These are phyloP conservation scores for Synodontis membranacea DNA, from an alignment of 2,113 vertebrate genomes.

Conservation along the genomic window DNA sequence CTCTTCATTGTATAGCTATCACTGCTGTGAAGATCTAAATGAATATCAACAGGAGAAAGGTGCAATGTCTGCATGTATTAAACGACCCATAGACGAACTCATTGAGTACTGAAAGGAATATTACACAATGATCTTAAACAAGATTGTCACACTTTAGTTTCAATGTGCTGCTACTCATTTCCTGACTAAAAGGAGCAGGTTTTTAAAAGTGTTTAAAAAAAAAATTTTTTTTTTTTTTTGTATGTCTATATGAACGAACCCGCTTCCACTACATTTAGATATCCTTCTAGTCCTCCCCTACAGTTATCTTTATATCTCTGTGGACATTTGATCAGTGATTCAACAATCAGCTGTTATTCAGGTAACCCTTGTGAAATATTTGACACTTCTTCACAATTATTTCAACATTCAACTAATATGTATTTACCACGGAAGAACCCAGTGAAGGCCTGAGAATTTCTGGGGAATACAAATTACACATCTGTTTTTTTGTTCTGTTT, in stretches of 20 bases:
- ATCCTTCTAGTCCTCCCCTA: not conserved
- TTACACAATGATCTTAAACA: not conserved
- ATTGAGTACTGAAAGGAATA: constrained; percentile 11
- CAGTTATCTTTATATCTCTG: not conserved
- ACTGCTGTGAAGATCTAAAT: constrained; percentile 34
- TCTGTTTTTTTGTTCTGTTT: too few relatives aligned
- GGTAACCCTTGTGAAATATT: constrained; percentile 13
- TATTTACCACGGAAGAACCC: not conserved
- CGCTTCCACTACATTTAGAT: not conserved
- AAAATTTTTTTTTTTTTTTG: not conserved
- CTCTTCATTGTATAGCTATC: constrained; percentile 39
- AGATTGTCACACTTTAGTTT: constrained; percentile 20
- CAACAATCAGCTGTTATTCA: constrained; percentile 4
- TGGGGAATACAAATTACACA: not conserved
- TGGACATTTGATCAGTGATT: not conserved
- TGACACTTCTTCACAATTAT: constrained; percentile 7
- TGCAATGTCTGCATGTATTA: constrained; percentile 36
- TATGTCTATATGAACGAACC: not conserved
- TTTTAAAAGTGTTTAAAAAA: not conserved
- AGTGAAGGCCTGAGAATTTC: not conserved
- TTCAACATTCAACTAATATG: constrained; percentile 21
- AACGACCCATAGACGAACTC: constrained; percentile 22
- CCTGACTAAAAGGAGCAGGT: constrained; percentile 21
- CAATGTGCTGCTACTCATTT: not conserved
- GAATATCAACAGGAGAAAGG: not conserved